Percentiles rank a stretch among this genome's conserved stretches.
Conservation (phyloP, 2,888 invertebrate species). For the Nomada flava region DNA sequence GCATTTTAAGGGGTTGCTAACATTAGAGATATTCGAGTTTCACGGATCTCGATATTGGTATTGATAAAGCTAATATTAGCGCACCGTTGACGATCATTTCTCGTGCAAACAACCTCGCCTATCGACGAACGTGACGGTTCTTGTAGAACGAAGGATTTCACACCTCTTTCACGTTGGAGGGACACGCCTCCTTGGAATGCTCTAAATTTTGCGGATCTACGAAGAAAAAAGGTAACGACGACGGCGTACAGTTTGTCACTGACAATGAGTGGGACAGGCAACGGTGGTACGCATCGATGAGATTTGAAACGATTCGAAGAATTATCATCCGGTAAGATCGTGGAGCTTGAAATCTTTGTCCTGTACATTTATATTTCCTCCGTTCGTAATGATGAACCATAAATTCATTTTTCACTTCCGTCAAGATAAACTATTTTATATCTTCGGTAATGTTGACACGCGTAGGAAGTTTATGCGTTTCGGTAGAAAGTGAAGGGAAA, state of each 20-base stretch:
- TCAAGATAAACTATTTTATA: conserved; percentile 5
- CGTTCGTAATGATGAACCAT: not conserved
- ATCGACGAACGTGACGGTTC: conserved; percentile 63
- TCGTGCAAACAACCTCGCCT: conserved; percentile 63
- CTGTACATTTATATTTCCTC: not conserved
- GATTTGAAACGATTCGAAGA: not conserved
- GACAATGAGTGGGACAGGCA: not conserved
- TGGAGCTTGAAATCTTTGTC: not conserved
- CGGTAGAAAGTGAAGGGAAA: conserved; percentile 39
- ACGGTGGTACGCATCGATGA: too few species aligned
- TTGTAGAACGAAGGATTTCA: conserved; percentile 58
- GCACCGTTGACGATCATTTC: conserved; percentile 65
- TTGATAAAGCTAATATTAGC: conserved; percentile 66
- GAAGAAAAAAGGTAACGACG: not conserved
- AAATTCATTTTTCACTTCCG: conserved; percentile 3
- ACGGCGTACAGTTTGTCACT: not conserved
- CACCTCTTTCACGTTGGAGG: conserved; percentile 29
- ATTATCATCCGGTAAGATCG: not conserved
- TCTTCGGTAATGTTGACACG: conserved; percentile 12
- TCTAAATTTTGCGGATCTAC: conserved; percentile 27
- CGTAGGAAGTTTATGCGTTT: conserved; percentile 12
- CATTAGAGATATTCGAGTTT: not conserved
- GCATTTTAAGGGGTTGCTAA: not conserved
- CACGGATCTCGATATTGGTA: not conserved
- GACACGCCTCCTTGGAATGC: conserved; percentile 1